Evolutionary conservation across 2,113 vertebrate genomes (phyloP), one percentile per base, ranked within the genome.

Genomic region (Chunga burmeisteri): DNA sequence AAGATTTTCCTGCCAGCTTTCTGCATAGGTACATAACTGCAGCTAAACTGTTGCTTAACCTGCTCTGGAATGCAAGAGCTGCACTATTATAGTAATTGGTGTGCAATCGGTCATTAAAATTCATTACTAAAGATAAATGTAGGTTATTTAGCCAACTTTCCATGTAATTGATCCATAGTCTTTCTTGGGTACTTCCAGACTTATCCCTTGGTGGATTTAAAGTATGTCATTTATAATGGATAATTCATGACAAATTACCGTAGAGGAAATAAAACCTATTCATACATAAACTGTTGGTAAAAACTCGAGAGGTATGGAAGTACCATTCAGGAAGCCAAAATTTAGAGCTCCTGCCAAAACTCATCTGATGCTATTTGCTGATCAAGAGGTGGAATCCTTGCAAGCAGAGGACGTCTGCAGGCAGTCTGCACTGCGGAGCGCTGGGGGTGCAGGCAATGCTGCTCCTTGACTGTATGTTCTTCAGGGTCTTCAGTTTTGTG

Each of bases 401-500:
- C 2, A 9, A 49, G 49, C 52, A 13, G 11, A 36, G 30, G 18
- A 14, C 5, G 1, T 6, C 10, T 18, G 61, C n/a, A 67, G 23
- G 12, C n/a, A 23, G 38, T 5, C 36, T 29, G 38, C 40, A n/a
- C 18, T 0, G 0, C 1, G 0, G 25, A 38, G 23, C 1, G 3
- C 46, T 20, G 22, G 10, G 20, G 13, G 2, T 7, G 8, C 42
- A 19, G 66, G 34, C 34, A 56, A 15, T 2, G 52, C 50, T 38
- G 26, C 15, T 58, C 23, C 52, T 40, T 17, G 2, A 17, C 52
- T 50, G 13, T 7, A 4, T 2, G 11, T 0, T 42, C 72, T n/a
- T 46, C 42, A 19, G 67, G 67, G 2, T 34, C 55, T 62, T 10
- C 16, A 6, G 13, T 49, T 67, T 22, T 81, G 7, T 27, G 38